Base-by-base conservation (phyloP, 2,113 vertebrate genomes). In the Triplophysa siluroides region DNA sequence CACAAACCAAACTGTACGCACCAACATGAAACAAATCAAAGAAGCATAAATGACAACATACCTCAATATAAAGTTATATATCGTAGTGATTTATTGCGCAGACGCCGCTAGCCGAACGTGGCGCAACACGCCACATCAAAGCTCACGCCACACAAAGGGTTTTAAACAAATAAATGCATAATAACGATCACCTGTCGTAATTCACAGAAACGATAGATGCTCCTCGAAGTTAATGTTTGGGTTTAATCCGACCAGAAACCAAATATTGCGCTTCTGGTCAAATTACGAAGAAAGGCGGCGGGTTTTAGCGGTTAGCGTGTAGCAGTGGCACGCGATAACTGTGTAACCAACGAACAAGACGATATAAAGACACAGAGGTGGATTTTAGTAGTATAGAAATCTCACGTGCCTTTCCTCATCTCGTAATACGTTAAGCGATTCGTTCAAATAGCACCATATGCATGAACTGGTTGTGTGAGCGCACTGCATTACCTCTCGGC, bases 401-500 rank as follows among this genome's bases (percentile, higher is more conserved):
- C 41, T 72, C 52, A 52, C 18, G 24, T 41, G 13, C 9, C 0
- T 45, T 18, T 80, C 11, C 64, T 21, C 67, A 14, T 21, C 10
- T 52, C 16, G 21, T 3, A 43, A 21, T 2, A 10, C 16, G 8
- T 1, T 12, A 21, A 6, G 14, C 2, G 6, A 9, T 16, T 2
- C 8, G 2, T 81, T 66, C 26, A 33, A 4, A 4, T n/a, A 38
- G 19, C 8, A 65, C 54, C 14, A 63, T 6, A 54, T 47, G 7
- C 26, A 50, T 29, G 38, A 24, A 18, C 47, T 13, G 60, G 73
- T 63, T 45, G 62, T 50, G n/a, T 64, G 50, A 14, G 61, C 64
- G 60, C 33, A 58, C 79, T 41, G 45, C 78, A 62, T 84, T 86
- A 86, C 85, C 85, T 85, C 76, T 83, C 64, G 24, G 81, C 76